These are phyloP conservation scores for Cenopis cana DNA, from an alignment of 2,888 invertebrate genomes.

Conservation along the genomic window DNA sequence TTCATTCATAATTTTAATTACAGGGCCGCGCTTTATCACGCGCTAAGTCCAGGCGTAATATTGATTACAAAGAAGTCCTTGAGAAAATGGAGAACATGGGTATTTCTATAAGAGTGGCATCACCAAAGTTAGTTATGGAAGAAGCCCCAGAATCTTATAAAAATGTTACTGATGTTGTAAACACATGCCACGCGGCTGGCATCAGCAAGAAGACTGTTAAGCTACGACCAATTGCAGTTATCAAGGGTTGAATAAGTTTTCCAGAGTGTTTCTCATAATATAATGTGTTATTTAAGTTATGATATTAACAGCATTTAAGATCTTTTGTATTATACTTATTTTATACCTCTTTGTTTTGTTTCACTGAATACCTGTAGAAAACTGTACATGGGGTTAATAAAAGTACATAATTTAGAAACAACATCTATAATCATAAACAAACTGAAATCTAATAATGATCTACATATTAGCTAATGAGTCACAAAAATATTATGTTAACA, in stretches of 20 bases:
- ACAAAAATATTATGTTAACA: slow-evolving; percentile 54
- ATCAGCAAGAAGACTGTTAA: slow-evolving; percentile 99
- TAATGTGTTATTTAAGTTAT: slow-evolving; percentile 6
- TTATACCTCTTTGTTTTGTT: slow-evolving; percentile 12
- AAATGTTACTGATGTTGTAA: slow-evolving; percentile 99
- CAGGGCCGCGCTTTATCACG: slow-evolving; percentile 98
- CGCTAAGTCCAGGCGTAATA: slow-evolving; percentile 97
- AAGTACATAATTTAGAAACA: slow-evolving; percentile 22
- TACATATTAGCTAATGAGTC: slow-evolving; percentile 33
- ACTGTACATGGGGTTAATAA: slow-evolving; percentile 18
- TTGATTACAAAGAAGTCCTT: slow-evolving; percentile 97
- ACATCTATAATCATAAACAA: slow-evolving; percentile 35
- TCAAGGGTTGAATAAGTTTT: slow-evolving; percentile 91
- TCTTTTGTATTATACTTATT: slow-evolving; percentile 26
- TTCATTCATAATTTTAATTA: slow-evolving; percentile 49
- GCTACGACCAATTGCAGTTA: slow-evolving; percentile 98
- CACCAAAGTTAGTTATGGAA: slow-evolving; percentile 99
- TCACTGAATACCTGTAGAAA: not conserved
- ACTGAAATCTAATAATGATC: slow-evolving; percentile 34
- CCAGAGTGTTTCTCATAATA: not conserved
- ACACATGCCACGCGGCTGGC: slow-evolving; percentile 98
- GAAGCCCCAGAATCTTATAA: slow-evolving; percentile 99
- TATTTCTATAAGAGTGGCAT: slow-evolving; percentile 98
- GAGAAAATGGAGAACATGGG: slow-evolving; percentile 92
- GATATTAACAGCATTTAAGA: slow-evolving; percentile 9